Conservation (phyloP, 2,888 invertebrate genomes). For the Amorpha juglandis region DNA sequence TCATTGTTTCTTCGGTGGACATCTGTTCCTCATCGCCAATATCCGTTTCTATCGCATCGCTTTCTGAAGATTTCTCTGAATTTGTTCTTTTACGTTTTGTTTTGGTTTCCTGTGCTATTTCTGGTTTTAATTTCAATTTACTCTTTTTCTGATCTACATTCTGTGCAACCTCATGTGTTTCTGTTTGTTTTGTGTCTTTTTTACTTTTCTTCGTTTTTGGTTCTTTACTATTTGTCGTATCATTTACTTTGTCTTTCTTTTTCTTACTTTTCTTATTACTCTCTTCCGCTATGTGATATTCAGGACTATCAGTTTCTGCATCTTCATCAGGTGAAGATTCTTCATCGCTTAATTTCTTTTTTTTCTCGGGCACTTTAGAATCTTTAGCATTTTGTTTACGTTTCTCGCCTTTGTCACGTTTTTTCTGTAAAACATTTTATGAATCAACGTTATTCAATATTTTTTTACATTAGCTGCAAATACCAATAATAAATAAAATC, state of each 20-base stretch:
- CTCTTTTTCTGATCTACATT: constrained; percentile 33
- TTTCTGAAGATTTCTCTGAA: constrained; percentile 55
- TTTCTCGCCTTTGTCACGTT: constrained; percentile 44
- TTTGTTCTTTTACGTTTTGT: constrained; percentile 32
- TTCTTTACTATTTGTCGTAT: constrained; percentile 28
- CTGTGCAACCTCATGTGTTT: constrained; percentile 26
- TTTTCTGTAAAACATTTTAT: constrained; percentile 44
- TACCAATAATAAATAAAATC: no score
- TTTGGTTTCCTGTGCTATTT: constrained; percentile 29
- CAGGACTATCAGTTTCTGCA: constrained; percentile 24
- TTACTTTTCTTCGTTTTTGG: constrained; percentile 34
- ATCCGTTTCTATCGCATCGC: constrained; percentile 69
- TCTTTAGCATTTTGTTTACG: constrained; percentile 41
- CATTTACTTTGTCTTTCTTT: constrained; percentile 32
- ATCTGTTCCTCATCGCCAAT: constrained; percentile 58
- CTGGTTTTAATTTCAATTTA: constrained; percentile 30
- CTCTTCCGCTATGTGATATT: constrained; percentile 36
- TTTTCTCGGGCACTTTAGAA: constrained; percentile 30
- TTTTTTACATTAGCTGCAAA: no score
- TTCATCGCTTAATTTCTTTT: constrained; percentile 27
- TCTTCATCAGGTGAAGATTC: constrained; percentile 23
- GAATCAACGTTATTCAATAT: background rate
- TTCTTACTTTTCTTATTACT: constrained; percentile 31
- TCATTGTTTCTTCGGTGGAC: constrained; percentile 58
- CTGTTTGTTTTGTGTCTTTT: constrained; percentile 34